Evolutionary conservation across 2,797 vertebrate genomes (phyloP), one percentile per base, ranked within the genome.

Genomic region (Anas acuta): DNA sequence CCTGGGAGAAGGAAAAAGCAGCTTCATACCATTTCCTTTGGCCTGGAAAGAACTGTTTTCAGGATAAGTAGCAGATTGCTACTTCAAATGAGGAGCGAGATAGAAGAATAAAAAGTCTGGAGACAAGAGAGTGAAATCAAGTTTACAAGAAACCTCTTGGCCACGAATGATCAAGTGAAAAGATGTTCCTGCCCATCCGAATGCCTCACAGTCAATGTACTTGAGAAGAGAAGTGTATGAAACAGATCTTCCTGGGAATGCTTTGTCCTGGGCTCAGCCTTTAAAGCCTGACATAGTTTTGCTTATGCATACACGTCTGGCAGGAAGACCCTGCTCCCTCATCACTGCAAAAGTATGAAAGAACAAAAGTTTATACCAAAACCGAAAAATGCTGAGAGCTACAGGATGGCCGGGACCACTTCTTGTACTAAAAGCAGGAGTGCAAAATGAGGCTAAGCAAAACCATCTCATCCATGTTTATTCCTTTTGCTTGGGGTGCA

Each of bases 21-120:
- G 84, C 82, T 93, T 91, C 92, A 87, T 84, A 93, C 58, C 64
- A 90, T 93, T 97, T 96, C 91, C 90, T 93, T 88, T 96, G 94
- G 82, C 94, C 57, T 64, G 62, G 82, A 94, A 90, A 95, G 76
- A 85, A 61, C 77, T 89, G 76, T 89, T 93, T 91, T 90, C 79
- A 94, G 95, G 93, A 71, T 94, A 96, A 93, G 92, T 85, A 94
- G 92, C 81, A 95, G 87, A 93, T 89, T 95, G 91, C 84, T 92
- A 92, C 86, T 93, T 94, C 82, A 95, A 92, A 92, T 85, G 81
- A 75, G 67, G 47, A 86, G 74, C 0, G 0, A 62, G 65, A 83
- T 60, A 87, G 58, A 96, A 58, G 92, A 89, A 80, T 69, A 75
- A 78, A 71, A 96, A 84, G 51, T 73, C 75, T 71, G 43, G 76